Percentiles rank a stretch among this genome's conserved stretches.
phyloP scores from a whole-genome alignment of 2,888 invertebrate genomes.

The Sipha maydis region DNA sequence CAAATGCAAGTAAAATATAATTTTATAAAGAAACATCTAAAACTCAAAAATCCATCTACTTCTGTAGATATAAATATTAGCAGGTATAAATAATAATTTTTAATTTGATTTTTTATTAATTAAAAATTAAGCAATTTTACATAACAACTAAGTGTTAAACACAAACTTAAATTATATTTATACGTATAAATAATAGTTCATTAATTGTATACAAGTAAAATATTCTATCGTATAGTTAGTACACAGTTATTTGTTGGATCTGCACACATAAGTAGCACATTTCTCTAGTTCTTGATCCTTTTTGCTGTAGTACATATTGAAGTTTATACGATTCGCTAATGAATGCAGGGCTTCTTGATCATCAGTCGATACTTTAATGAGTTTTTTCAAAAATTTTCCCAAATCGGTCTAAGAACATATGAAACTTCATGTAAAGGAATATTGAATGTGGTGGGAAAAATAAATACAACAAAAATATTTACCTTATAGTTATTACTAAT shows the following conservation, averaged over 20 bases:
- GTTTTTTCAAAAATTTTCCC: slow-evolving; percentile 73
- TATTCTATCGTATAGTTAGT: background rate
- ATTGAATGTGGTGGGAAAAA: background rate
- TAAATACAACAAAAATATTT: slow-evolving; percentile 54
- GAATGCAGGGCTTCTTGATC: slow-evolving; percentile 77
- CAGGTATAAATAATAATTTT: too few relatives aligned
- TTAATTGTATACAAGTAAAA: background rate
- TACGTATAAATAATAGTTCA: background rate
- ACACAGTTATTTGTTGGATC: slow-evolving; percentile 31
- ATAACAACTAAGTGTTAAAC: slow-evolving; percentile 8
- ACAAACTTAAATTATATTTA: slow-evolving; percentile 7
- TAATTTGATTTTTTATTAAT: background rate
- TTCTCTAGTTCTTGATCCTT: slow-evolving; percentile 80
- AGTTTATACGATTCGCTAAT: slow-evolving; percentile 91
- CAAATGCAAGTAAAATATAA: too few relatives aligned
- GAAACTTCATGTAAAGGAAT: background rate
- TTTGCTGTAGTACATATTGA: slow-evolving; percentile 93
- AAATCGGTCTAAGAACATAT: slow-evolving; percentile 77
- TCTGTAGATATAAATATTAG: too few relatives aligned
- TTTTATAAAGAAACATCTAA: too few relatives aligned
- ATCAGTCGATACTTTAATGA: slow-evolving; percentile 39
- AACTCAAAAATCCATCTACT: too few relatives aligned
- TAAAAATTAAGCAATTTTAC: background rate
- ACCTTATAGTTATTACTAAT: slow-evolving; percentile 79
- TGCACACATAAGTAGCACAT: slow-evolving; percentile 64